Conservation (phyloP, 2,797 vertebrate species). For the Propithecus deckenii region DNA sequence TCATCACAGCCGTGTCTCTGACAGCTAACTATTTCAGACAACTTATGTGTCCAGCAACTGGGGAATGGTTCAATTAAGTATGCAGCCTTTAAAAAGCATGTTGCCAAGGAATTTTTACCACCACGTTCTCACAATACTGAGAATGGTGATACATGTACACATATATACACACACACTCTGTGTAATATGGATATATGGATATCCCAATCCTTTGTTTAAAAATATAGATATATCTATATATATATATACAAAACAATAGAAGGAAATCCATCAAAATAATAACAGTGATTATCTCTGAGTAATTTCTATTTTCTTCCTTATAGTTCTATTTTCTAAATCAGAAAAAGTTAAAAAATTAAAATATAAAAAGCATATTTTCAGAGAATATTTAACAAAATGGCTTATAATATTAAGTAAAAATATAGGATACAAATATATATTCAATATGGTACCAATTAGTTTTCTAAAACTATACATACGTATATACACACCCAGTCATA, state of each 20-base stretch:
- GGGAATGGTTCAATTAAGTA: background rate
- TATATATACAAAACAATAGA: background rate
- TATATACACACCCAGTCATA: background rate
- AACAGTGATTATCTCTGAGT: background rate
- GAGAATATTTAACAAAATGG: background rate
- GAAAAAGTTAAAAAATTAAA: background rate
- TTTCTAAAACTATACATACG: background rate
- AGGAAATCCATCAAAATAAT: background rate
- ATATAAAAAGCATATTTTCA: background rate
- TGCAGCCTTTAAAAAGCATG: background rate
- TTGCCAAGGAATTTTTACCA: background rate
- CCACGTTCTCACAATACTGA: background rate
- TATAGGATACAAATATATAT: background rate
- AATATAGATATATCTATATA: background rate
- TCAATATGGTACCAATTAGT: background rate
- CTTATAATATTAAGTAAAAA: background rate
- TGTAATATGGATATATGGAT: background rate
- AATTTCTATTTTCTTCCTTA: background rate
- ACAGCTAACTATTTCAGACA: background rate
- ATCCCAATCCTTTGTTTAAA: slow-evolving; percentile 1
- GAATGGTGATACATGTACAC: background rate
- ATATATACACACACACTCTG: background rate
- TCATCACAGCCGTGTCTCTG: background rate
- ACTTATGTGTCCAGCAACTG: background rate
- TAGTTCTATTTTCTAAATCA: background rate